phyloP scores from a whole-genome alignment of 2,888 invertebrate species.

The Apamea epomidion region DNA sequence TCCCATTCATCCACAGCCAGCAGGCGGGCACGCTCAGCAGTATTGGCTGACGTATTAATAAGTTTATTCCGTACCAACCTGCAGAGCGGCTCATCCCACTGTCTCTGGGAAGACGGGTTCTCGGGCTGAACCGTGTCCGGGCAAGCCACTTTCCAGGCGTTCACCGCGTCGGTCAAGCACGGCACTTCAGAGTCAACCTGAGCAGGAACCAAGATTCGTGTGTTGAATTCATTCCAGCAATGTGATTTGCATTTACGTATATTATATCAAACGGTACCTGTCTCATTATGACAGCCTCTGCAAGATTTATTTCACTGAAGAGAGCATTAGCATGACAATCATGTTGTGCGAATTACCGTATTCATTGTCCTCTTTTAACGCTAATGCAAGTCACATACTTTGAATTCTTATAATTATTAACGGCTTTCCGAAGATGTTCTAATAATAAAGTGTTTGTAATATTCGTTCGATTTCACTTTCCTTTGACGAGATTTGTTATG shows the following conservation, averaged over 20 bases:
- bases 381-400: slow-evolving; percentile 61
- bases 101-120: too few relatives aligned
- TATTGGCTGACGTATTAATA: too few relatives aligned
- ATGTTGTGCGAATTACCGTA: slow-evolving; percentile 68
- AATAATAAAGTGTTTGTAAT: slow-evolving; percentile 30
- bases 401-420: slow-evolving; percentile 54
- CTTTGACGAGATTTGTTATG: slow-evolving; percentile 16
- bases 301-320: slow-evolving; percentile 62
- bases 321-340: slow-evolving; percentile 71
- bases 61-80: too few relatives aligned
- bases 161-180: too few relatives aligned
- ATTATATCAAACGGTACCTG: slow-evolving; percentile 40
- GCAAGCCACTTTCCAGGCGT: too few relatives aligned
- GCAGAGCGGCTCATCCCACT: too few relatives aligned
- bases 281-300: slow-evolving; percentile 39
- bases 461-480: slow-evolving; percentile 55
- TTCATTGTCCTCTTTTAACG: slow-evolving; percentile 63
- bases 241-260: slow-evolving; percentile 28
- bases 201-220: too few relatives aligned
- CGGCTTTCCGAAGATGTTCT: slow-evolving; percentile 36
- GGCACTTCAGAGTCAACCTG: too few relatives aligned
- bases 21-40: too few relatives aligned
- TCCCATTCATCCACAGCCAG: too few relatives aligned
- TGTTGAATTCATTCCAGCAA: too few relatives aligned
- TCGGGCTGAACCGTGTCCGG: too few relatives aligned